Evolutionary conservation across 2,797 vertebrate genomes (phyloP).

Genomic region (Epinephelus awoara): DNA sequence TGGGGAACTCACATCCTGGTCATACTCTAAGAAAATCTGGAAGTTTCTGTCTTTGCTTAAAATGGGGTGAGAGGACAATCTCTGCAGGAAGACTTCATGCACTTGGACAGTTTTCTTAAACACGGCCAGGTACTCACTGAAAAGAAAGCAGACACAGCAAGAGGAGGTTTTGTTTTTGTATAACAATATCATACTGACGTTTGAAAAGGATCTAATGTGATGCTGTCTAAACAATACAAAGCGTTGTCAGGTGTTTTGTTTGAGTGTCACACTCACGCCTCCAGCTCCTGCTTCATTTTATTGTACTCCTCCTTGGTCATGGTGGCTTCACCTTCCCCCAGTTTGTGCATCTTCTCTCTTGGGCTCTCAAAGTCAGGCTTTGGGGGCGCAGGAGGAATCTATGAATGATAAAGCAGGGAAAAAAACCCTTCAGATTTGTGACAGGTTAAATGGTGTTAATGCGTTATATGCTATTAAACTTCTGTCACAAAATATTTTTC

Average conservation of each 20-base stretch:
- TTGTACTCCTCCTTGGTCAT: slow-evolving; percentile 99
- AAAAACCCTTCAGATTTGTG: background rate
- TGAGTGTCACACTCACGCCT: slow-evolving; percentile 89
- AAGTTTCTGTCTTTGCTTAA: slow-evolving; percentile 98
- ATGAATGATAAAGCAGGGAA: slow-evolving; percentile 3
- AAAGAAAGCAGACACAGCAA: slow-evolving; percentile 25
- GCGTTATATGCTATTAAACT: background rate
- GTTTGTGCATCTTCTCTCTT: slow-evolving; percentile 98
- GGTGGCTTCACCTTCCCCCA: slow-evolving; percentile 96
- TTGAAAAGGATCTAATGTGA: background rate
- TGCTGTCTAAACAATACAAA: background rate
- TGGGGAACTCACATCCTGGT: slow-evolving; percentile 94
- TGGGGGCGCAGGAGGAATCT: slow-evolving; percentile 96
- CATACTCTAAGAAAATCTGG: slow-evolving; percentile 98
- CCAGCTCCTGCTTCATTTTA: slow-evolving; percentile 99
- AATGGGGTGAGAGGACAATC: slow-evolving; percentile 93
- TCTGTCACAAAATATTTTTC: background rate
- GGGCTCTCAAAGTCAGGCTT: slow-evolving; percentile 98
- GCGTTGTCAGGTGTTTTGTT: background rate
- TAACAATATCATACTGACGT: background rate
- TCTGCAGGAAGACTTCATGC: slow-evolving; percentile 96
- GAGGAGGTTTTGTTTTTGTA: background rate
- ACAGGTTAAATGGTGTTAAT: background rate
- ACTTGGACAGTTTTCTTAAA: slow-evolving; percentile 99
- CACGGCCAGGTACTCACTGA: slow-evolving; percentile 93